Conservation (phyloP, 1,140 invertebrate genomes). For the Alviniconcha marisindica region DNA sequence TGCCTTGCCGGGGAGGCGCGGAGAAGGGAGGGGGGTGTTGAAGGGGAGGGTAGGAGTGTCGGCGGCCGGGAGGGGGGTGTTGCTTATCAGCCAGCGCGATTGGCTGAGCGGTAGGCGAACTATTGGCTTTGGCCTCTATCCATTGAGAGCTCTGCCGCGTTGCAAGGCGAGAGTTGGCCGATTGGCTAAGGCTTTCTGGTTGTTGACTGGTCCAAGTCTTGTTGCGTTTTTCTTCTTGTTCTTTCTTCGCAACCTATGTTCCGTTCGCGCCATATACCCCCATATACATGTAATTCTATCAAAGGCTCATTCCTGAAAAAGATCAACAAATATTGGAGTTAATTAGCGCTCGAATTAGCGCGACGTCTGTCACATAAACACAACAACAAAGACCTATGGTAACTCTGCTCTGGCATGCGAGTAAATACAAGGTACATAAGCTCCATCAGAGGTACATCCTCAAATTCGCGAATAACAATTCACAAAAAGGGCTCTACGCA, state of each 20-base stretch:
- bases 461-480: too few species aligned
- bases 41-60: constrained; percentile 4
- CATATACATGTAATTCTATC: not conserved
- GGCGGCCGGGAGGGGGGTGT: constrained; percentile 6
- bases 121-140: constrained; percentile 42
- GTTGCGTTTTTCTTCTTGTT: not conserved
- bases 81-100: constrained; percentile 40
- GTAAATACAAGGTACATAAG: too few species aligned
- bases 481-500: too few species aligned
- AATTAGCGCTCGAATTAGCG: too few species aligned
- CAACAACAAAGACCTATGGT: too few species aligned
- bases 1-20: too few species aligned
- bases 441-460: too few species aligned
- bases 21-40: not conserved
- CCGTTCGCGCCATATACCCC: not conserved
- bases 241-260: not conserved
- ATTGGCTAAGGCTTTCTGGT: not conserved
- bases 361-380: too few species aligned
- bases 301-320: too few species aligned
- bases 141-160: constrained; percentile 27
- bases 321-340: too few species aligned
- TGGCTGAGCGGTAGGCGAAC: constrained; percentile 38
- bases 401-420: too few species aligned
- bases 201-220: not conserved
- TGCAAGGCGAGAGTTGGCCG: not conserved